Percentiles rank a stretch among this genome's conserved stretches.
phyloP scores from a whole-genome alignment of 1,140 invertebrate species.

The Caenorhabditis brenneri region DNA sequence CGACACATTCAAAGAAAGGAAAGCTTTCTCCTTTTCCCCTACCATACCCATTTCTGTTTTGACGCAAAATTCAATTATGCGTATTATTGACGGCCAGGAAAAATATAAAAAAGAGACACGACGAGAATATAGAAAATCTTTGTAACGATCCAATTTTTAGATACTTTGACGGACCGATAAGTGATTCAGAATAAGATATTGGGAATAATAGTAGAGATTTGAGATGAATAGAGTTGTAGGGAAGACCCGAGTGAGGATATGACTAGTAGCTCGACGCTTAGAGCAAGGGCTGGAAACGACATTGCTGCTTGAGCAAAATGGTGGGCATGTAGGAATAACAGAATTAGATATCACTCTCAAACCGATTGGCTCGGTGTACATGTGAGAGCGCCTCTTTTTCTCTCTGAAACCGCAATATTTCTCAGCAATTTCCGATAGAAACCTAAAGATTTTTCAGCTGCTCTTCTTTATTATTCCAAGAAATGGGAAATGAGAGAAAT shows the following conservation, averaged over 20 bases:
- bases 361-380: neutral
- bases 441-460: neutral
- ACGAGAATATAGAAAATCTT: neutral
- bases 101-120: neutral
- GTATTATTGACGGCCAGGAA: conserved; percentile 25
- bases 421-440: neutral
- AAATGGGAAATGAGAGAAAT: neutral
- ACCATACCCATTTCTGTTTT: conserved; percentile 39
- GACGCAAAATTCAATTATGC: conserved; percentile 39
- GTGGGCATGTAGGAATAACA: conserved; percentile 1
- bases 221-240: neutral
- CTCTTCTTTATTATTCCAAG: neutral
- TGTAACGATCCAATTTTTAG: neutral
- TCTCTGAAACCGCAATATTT: neutral
- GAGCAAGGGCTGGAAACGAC: neutral
- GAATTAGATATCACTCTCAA: conserved; percentile 32
- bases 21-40: conserved; percentile 14
- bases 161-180: neutral
- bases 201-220: neutral
- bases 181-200: neutral
- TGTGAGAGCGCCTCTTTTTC: neutral
- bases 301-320: neutral
- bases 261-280: neutral
- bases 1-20: conserved; percentile 27
- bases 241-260: neutral